Evolutionary conservation across 2,888 invertebrate genomes (phyloP), one percentile per base, ranked within the genome.

Genomic region (Aleiodes leptofemur): DNA sequence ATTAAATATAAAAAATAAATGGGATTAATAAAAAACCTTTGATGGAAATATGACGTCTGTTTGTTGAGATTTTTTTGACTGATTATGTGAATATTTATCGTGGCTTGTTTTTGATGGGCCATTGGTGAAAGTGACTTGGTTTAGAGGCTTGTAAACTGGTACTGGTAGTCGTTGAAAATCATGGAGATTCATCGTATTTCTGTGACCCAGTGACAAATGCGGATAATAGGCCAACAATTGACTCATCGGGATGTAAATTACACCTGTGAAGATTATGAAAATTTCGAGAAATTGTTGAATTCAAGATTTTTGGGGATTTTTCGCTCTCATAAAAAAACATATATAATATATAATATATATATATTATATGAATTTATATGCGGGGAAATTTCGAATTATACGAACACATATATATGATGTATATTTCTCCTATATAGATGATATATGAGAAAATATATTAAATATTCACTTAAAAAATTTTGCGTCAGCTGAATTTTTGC

Each of bases 191-290:
- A 78, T 69, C 43, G 74, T 77, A 13, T 64, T 38, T 4, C 69
- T 9, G 70, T 80, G 72, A 71, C n/a, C 11, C 71, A 61, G 6
- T 38, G 68, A 80, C 51, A 86, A 78, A 76, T 85, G 82, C 13
- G 85, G 85, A 74, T 87, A 87, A 74, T 88, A 88, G 1, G 86
- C 72, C 55, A 86, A 74, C 9, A 87, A 76, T 55, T 88, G 86
- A 68, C 82, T 82, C 83, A 83, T 85, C 4, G 88, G 88, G 50
- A 87, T 79, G 59, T 86, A 85, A 16, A 86, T 77, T 76, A 78
- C 72, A 71, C 64, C 74, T 59, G n/a, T 11, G n/a, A 23, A 2
- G 68, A 73, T 29, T 31, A 53, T 51, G 5, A 8, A 14, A 14
- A 66, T 4, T 31, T 23, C n/a, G 23, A 23, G 23, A 23, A 23